Conservation (phyloP, 2,113 vertebrate species). For the Tenebrosternarchus preto region DNA sequence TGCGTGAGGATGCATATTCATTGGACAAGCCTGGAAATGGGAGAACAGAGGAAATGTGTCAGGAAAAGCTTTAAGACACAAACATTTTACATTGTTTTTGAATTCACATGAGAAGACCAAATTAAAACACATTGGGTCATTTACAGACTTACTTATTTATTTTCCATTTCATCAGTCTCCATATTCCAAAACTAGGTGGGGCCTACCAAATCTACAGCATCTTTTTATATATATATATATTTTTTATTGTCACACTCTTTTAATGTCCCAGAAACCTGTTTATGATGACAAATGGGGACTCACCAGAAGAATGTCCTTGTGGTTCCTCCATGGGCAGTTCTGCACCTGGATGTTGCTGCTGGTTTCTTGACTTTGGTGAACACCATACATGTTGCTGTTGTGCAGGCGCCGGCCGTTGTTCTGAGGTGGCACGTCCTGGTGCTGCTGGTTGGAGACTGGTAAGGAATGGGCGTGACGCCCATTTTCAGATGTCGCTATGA, state of each 20-base stretch:
- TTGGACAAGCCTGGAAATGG: constrained; percentile 84
- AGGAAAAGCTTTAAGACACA: no score
- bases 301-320: constrained; percentile 80
- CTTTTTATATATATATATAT: not conserved
- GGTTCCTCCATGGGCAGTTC: constrained; percentile 72
- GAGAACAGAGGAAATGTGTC: not conserved
- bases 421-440: constrained; percentile 63
- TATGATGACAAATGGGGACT: constrained; percentile 52
- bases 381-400: constrained; percentile 63
- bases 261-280: not conserved
- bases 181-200: not conserved
- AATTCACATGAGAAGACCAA: not conserved
- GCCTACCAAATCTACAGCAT: not conserved
- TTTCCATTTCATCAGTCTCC: not conserved
- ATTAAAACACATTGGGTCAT: no score
- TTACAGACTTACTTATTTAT: not conserved
- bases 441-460: constrained; percentile 31
- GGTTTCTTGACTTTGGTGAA: constrained; percentile 28
- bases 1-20: constrained; percentile 85
- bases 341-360: constrained; percentile 60
- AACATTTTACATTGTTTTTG: not conserved
- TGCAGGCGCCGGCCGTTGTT: constrained; percentile 72
- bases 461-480: constrained; percentile 32
- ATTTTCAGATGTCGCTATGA: constrained; percentile 57
- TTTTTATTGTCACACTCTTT: not conserved